These are phyloP conservation scores for Campylomormyrus numenius DNA, from an alignment of 2,113 vertebrate genomes.

Conservation along the genomic window DNA sequence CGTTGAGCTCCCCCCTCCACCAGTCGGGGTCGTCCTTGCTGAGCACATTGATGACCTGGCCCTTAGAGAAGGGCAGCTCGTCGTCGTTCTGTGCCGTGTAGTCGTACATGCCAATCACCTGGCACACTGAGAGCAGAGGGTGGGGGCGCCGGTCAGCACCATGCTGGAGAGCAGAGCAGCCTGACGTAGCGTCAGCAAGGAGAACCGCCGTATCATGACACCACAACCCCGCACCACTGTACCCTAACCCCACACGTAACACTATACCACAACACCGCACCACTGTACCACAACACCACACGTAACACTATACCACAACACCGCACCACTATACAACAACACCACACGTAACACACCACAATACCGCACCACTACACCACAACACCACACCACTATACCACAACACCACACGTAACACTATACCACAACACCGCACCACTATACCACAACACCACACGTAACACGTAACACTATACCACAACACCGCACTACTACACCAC, in stretches of 20 bases:
- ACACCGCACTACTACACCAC: no score
- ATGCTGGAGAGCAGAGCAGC: neutral
- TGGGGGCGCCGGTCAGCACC: neutral
- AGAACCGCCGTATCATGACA: neutral
- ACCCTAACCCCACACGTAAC: neutral
- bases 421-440: neutral
- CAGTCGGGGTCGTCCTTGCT: conserved; percentile 96
- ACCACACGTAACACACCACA: no score
- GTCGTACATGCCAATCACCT: conserved; percentile 98
- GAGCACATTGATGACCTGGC: conserved; percentile 93
- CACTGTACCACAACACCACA: no score
- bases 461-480: no score
- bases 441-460: no score
- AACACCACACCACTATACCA: no score
- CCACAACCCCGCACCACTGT: neutral
- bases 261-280: no score
- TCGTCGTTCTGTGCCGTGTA: conserved; percentile 97
- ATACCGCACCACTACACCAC: no score
- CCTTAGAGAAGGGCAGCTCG: conserved; percentile 93
- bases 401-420: no score
- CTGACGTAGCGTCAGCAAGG: neutral
- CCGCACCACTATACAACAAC: no score
- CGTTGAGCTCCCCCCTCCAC: conserved; percentile 96
- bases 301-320: no score
- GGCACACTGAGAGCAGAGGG: conserved; percentile 72